Conservation (phyloP, 2,797 vertebrate genomes). For the Sylvilagus floridanus region DNA sequence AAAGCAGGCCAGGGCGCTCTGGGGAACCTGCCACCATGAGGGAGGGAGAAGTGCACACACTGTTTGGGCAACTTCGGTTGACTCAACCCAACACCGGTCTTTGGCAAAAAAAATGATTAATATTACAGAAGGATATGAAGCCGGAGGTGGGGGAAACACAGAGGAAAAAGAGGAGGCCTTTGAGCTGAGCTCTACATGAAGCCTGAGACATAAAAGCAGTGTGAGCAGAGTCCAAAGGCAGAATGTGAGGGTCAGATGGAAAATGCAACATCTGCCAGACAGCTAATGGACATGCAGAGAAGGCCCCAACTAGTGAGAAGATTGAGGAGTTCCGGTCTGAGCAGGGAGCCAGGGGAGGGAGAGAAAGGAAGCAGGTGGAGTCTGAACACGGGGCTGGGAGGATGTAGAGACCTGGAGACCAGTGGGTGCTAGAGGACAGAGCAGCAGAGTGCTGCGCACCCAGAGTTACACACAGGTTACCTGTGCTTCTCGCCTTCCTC, state of each 20-base stretch:
- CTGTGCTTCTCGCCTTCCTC: constrained; percentile 90
- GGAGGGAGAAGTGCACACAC: neutral
- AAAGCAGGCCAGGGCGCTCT: neutral
- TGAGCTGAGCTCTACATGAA: neutral
- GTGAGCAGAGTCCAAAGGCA: neutral
- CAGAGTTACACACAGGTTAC: constrained; percentile 76
- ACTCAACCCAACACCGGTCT: neutral
- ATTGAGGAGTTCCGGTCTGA: neutral
- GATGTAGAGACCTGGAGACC: neutral
- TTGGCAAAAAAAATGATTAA: neutral
- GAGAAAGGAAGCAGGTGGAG: neutral
- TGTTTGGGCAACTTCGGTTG: neutral
- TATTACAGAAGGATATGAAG: neutral
- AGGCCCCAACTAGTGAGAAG: neutral
- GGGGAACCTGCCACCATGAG: neutral
- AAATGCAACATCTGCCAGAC: neutral
- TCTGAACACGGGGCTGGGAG: fast-evolving
- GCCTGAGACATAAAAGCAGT: fast-evolving
- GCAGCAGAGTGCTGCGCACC: fast-evolving
- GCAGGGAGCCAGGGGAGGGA: fast-evolving
- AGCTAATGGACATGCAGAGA: neutral
- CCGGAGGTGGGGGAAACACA: neutral
- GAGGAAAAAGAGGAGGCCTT: neutral
- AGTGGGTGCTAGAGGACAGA: neutral
- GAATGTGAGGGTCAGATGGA: neutral